phyloP scores from a whole-genome alignment of 2,797 vertebrate genomes.

The Setipinna tenuifilis region DNA sequence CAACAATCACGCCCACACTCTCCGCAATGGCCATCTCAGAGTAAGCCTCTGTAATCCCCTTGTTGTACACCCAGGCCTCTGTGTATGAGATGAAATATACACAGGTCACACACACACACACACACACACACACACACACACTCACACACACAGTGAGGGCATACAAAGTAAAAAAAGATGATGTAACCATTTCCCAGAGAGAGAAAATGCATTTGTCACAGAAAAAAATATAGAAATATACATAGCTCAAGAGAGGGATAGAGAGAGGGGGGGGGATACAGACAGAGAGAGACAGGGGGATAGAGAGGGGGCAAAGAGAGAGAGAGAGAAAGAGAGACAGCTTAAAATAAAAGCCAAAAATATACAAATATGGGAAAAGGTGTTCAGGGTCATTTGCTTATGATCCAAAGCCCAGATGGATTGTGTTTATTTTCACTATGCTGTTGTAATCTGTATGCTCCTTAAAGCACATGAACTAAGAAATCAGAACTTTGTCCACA shows the following conservation, averaged over 20 bases:
- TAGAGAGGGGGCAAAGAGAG: not conserved
- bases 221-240: not conserved
- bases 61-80: not conserved
- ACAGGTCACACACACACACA: conserved; percentile 20
- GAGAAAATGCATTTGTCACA: not conserved
- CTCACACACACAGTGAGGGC: conserved; percentile 41
- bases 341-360: not conserved
- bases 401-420: not conserved
- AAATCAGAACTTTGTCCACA: not conserved
- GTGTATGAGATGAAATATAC: conserved; percentile 17
- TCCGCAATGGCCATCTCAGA: not conserved
- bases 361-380: not conserved
- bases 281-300: not conserved
- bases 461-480: not conserved
- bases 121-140: conserved; percentile 21
- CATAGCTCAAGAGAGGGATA: not conserved
- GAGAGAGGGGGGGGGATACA: not conserved
- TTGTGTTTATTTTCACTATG: not conserved
- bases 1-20: conserved; percentile 18
- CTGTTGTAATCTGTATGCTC: not conserved
- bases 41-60: conserved; percentile 18
- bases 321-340: not conserved
- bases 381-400: not conserved
- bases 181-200: conserved; percentile 13
- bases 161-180: not conserved